Conservation (phyloP, 2,797 vertebrate genomes). For the Otolemur crassicaudatus region DNA sequence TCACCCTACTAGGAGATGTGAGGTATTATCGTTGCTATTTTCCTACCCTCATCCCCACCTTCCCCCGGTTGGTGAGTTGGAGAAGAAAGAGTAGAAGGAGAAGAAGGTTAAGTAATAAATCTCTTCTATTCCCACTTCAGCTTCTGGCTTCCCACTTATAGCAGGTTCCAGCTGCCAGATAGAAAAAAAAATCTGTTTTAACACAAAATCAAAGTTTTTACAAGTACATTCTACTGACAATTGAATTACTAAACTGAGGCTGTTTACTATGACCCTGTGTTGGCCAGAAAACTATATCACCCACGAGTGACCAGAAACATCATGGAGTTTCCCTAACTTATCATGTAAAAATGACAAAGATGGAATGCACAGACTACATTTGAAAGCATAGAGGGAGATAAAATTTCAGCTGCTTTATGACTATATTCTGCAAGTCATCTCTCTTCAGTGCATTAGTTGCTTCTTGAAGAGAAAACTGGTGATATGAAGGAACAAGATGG, state of each 20-base stretch:
- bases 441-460: not conserved
- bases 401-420: not conserved
- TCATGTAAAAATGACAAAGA: not conserved
- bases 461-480: conserved; percentile 18
- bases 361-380: not conserved
- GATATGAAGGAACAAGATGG: not conserved
- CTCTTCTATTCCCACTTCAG: not conserved
- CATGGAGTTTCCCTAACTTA: not conserved
- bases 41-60: not conserved
- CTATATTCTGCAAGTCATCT: not conserved
- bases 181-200: not conserved
- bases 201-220: not conserved
- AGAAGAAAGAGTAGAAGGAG: not conserved
- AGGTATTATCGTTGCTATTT: not conserved
- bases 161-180: not conserved
- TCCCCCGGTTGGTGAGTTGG: not conserved
- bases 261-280: not conserved
- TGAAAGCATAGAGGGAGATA: not conserved
- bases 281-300: not conserved
- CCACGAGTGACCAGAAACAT: not conserved
- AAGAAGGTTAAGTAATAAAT: not conserved
- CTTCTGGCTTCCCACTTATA: not conserved
- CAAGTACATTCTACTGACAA: not conserved
- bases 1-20: not conserved
- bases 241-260: not conserved